phyloP scores from a whole-genome alignment of 2,113 vertebrate genomes.

The Lasiurus cinereus region DNA sequence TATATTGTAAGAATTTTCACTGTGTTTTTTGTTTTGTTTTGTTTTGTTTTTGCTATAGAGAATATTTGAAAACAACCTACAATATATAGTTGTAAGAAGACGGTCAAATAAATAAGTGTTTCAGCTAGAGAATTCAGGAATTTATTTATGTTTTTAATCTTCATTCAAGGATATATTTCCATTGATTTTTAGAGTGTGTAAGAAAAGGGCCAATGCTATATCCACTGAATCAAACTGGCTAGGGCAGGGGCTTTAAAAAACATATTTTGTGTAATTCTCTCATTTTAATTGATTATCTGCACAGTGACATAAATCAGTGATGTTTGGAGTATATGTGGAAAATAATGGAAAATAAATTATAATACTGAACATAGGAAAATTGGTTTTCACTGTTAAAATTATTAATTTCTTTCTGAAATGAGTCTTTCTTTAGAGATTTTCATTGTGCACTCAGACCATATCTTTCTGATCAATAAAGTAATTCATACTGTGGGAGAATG shows the following conservation, averaged over 20 bases:
- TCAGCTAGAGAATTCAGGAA: neutral
- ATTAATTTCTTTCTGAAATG: slow-evolving; percentile 91
- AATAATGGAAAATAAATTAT: slow-evolving; percentile 94
- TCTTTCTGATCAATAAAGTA: slow-evolving; percentile 87
- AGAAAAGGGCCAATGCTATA: too few species aligned
- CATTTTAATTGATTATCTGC: slow-evolving; percentile 92
- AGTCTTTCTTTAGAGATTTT: slow-evolving; percentile 88
- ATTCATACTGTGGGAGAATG: slow-evolving; percentile 61
- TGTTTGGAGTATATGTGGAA: slow-evolving; percentile 88
- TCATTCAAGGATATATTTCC: too few species aligned
- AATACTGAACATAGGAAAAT: slow-evolving; percentile 92
- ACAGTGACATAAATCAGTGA: slow-evolving; percentile 88
- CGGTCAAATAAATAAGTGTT: neutral
- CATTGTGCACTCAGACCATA: slow-evolving; percentile 80
- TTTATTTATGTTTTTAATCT: too few species aligned
- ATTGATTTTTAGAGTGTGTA: too few species aligned
- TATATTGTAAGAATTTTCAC: neutral
- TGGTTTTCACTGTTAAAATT: slow-evolving; percentile 89
- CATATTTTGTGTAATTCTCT: slow-evolving; percentile 88
- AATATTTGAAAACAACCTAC: neutral
- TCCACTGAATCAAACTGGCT: too few species aligned
- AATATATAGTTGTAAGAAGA: neutral
- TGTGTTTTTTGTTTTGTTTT: neutral
- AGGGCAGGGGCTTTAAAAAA: too few species aligned
- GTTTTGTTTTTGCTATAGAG: neutral